These are phyloP conservation scores for Latrodectus geometricus DNA, from an alignment of 1,140 invertebrate genomes.

Conservation along the genomic window DNA sequence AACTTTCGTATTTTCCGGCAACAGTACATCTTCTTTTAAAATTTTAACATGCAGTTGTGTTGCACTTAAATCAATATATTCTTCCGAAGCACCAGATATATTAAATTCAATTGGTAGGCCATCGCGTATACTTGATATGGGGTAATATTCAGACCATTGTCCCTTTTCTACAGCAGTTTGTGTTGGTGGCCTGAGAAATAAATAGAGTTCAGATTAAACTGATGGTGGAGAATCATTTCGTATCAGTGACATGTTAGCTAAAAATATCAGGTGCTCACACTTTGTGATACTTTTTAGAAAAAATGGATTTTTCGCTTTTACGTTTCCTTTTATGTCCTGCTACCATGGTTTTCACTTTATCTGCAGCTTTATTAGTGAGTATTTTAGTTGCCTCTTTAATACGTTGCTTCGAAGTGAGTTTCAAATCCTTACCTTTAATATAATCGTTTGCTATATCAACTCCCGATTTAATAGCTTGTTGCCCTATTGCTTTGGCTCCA, in stretches of 20 bases:
- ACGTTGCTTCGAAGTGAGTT: too few relatives aligned
- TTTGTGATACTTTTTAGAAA: background rate
- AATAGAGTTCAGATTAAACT: slow-evolving; percentile 46
- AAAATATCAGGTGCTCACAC: background rate
- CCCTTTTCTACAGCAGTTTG: slow-evolving; percentile 30
- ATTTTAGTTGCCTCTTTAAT: slow-evolving; percentile 6
- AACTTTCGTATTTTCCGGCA: background rate
- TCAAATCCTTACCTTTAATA: too few relatives aligned
- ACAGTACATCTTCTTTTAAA: background rate
- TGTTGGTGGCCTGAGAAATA: slow-evolving; percentile 18
- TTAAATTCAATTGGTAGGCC: slow-evolving; percentile 8
- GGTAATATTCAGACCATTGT: slow-evolving; percentile 42
- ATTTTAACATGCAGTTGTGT: slow-evolving; percentile 4
- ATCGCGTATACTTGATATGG: too few relatives aligned
- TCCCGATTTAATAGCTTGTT: too few relatives aligned
- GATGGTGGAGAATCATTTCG: slow-evolving; percentile 21
- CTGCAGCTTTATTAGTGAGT: too few relatives aligned
- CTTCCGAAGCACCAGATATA: slow-evolving; percentile 17
- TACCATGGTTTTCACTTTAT: too few relatives aligned
- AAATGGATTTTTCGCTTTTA: too few relatives aligned
- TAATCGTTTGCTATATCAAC: too few relatives aligned
- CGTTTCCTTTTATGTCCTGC: too few relatives aligned
- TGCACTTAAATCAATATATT: too few relatives aligned
- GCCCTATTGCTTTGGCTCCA: too few relatives aligned
- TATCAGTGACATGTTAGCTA: slow-evolving; percentile 24